phyloP scores from a whole-genome alignment of 2,888 invertebrate genomes.

The Glyphotaelius pellucidus region DNA sequence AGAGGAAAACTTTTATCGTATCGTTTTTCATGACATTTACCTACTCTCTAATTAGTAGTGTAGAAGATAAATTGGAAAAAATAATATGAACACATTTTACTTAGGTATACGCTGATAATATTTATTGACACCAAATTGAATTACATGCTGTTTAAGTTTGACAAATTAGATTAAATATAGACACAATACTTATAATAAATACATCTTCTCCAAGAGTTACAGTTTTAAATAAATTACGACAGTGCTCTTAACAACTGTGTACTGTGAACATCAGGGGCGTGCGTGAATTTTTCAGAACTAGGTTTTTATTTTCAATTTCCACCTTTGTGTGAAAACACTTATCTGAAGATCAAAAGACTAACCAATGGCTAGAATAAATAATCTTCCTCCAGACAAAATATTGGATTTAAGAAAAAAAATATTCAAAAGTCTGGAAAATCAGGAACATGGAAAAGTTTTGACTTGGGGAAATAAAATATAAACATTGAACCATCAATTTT shows the following conservation, averaged over 20 bases:
- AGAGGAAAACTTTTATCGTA: background rate
- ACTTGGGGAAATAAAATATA: background rate
- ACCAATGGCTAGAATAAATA: background rate
- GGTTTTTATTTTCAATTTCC: background rate
- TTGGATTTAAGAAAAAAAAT: background rate
- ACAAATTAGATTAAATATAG: constrained; percentile 1
- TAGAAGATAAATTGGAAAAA: background rate
- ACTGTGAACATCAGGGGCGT: background rate
- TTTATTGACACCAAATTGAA: constrained; percentile 26
- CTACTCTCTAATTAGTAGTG: background rate
- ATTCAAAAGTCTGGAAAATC: background rate
- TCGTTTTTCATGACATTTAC: background rate
- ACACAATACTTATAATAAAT: constrained; percentile 10
- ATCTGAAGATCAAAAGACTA: background rate
- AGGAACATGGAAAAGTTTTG: background rate
- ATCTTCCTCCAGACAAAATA: background rate
- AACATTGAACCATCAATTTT: background rate
- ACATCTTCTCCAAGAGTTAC: background rate
- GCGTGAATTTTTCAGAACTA: background rate
- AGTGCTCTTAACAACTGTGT: background rate
- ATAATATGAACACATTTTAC: background rate
- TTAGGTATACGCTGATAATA: constrained; percentile 27
- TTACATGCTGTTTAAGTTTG: constrained; percentile 2
- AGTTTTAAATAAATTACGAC: background rate
- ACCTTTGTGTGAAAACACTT: background rate